Percentiles rank a stretch among this genome's conserved stretches.
phyloP scores from a whole-genome alignment of 2,888 invertebrate species.

The Xestoiulus laeticollis region DNA sequence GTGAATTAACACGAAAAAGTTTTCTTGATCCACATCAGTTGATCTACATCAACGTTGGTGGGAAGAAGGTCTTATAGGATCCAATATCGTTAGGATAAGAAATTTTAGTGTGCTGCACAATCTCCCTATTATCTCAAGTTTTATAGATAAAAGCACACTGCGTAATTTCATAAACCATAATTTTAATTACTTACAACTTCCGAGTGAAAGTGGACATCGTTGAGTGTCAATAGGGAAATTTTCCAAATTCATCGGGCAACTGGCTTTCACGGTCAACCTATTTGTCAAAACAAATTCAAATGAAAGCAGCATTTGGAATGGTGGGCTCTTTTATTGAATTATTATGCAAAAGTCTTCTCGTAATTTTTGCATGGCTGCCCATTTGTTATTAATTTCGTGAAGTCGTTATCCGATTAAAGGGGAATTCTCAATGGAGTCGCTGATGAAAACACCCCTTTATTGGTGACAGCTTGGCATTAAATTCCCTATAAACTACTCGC shows the following conservation, averaged over 20 bases:
- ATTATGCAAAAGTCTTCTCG: background rate
- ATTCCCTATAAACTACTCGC: no score
- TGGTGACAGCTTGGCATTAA: no score
- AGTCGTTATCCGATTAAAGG: background rate
- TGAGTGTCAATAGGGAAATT: conserved; percentile 95
- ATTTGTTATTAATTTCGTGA: background rate
- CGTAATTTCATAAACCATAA: background rate
- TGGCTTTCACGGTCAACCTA: conserved; percentile 92
- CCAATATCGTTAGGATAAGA: no score
- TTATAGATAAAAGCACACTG: no score
- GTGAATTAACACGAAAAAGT: background rate
- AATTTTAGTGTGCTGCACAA: no score
- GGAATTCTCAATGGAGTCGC: background rate
- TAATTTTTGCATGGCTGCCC: background rate
- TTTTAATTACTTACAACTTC: conserved; percentile 80
- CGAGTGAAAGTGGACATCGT: conserved; percentile 87
- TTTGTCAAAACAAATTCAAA: background rate
- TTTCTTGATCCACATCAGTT: no score
- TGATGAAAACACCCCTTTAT: background rate
- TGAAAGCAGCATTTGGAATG: background rate
- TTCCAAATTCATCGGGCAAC: conserved; percentile 90
- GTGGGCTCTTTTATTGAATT: background rate
- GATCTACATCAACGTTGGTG: no score
- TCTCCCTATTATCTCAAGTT: no score
- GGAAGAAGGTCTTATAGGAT: no score